Base-by-base conservation (phyloP, 2,113 vertebrate species). In the Tautogolabrus adspersus region DNA sequence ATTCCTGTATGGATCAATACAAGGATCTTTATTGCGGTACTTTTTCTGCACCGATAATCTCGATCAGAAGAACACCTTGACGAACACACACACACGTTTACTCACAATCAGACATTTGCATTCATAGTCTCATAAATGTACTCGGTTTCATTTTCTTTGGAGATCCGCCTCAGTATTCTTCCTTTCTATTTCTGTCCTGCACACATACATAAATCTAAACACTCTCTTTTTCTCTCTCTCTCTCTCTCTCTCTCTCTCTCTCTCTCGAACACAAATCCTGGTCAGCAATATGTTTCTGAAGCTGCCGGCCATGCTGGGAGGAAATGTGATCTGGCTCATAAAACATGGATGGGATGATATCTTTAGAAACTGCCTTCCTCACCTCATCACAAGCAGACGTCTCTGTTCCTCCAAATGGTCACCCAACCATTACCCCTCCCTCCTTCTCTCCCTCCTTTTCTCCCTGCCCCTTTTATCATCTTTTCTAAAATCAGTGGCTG, bases 281-380 rank as follows among this genome's bases (percentile, higher is more conserved):
- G 71, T 90, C 82, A 87, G 89, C 83, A 85, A 68, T 88, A 87
- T 92, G 87, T 88, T 87, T 68, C 68, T 44, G 55, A 56, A 72
- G 65, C 89, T 82, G 73, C 46, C 30, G 76, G 86, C 86, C 66
- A 68, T 77, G 82, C 84, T 77, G 40, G 40, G 83, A 86, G 82
- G 85, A 90, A 90, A 89, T 85, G 59, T 82, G 87, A 91, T 90
- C 65, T 19, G 69, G 75, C 81, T 91, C 89, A 91, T 93, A 55
- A 90, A 93, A 89, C 82, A 92, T 91, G 86, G 81, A 92, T 86
- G 77, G 54, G 74, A 72, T 38, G 85, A 83, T 90, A 91, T 91
- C 75, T 91, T 93, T 92, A 93, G 89, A 91, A 85, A 85, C 77
- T 75, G 78, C 62, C 79, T 72, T 66, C 65, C 51, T 90, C 64